Conservation (phyloP, 2,113 vertebrate genomes). For the Oreochromis niloticus region DNA sequence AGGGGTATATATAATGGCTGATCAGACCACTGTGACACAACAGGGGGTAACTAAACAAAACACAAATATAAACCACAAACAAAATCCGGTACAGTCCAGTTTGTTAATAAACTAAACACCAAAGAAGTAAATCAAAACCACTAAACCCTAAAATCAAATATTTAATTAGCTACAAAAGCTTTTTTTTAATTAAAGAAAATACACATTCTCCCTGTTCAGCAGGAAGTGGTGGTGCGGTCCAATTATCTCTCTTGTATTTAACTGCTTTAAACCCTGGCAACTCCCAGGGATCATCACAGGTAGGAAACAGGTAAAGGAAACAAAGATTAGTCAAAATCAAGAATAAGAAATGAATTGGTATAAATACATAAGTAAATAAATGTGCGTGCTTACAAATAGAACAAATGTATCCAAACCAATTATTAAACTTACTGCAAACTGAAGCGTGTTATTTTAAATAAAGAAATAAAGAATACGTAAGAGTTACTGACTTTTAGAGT, state of each 20-base stretch:
- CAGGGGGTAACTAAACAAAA: no score
- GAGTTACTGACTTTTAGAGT: fast-evolving
- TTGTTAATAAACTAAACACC: no score
- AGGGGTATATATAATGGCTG: neutral
- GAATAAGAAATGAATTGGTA: neutral
- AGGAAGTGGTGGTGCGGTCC: no score
- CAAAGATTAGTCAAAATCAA: neutral
- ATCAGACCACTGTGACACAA: neutral
- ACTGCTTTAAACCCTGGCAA: neutral
- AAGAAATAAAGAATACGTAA: neutral
- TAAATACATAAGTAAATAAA: fast-evolving
- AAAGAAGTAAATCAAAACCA: no score
- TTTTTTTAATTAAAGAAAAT: no score
- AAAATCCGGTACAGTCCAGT: fast-evolving
- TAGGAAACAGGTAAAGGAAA: neutral
- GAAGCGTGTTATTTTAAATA: neutral
- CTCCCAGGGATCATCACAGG: neutral
- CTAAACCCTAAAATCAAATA: no score
- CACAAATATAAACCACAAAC: no score
- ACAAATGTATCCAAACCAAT: fast-evolving
- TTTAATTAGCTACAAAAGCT: no score
- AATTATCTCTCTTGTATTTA: neutral
- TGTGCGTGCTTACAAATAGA: neutral
- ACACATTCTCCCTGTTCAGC: no score
- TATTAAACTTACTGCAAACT: fast-evolving